Base-by-base conservation (phyloP, 2,797 vertebrate genomes). In the Podarcis siculus region DNA sequence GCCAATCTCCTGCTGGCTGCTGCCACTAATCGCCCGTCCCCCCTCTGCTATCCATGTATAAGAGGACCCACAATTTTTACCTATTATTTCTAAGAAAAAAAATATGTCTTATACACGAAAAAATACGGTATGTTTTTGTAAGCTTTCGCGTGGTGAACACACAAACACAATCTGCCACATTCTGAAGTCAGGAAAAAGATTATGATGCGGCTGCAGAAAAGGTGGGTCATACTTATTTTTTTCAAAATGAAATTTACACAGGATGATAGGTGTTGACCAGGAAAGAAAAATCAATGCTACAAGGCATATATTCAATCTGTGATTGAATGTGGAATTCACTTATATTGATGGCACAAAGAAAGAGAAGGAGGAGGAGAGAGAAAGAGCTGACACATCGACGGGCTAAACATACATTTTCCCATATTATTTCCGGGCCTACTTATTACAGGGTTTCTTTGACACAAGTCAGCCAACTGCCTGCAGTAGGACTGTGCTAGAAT, bases 211-310 rank as follows among this genome's bases (percentile, higher is more conserved):
- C 89, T 82, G 75, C 81, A 45, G 64, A 78, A 42, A 37, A 94
- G 49, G 64, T 39, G 83, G 85, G 76, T 61, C 66, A 58, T 45
- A 92, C 83, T 93, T 93, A 83, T 76, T 92, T 94, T 91, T 95
- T 94, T 89, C 85, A 87, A 30, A 89, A 93, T 85, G 72, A 78
- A 89, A 89, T 92, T 92, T 93, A 92, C 83, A 89, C 49, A 92
- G 77, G 67, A 71, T 93, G 87, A 92, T 87, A 58, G 87, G 73
- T 91, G 84, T 67, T 91, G 66, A 89, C 71, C 61, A 86, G 87
- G 58, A 95, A 78, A 86, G 77, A 42, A 88, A 92, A 91, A 92
- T 67, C 90, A 88, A 35, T 82, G 77, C 1, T 69, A 45, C 71
- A 75, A 61, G 90, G 84, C 55, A 69, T 3, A 3, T 64, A 64